phyloP scores from a whole-genome alignment of 2,888 invertebrate genomes.

The Iselma pallidipennis region DNA sequence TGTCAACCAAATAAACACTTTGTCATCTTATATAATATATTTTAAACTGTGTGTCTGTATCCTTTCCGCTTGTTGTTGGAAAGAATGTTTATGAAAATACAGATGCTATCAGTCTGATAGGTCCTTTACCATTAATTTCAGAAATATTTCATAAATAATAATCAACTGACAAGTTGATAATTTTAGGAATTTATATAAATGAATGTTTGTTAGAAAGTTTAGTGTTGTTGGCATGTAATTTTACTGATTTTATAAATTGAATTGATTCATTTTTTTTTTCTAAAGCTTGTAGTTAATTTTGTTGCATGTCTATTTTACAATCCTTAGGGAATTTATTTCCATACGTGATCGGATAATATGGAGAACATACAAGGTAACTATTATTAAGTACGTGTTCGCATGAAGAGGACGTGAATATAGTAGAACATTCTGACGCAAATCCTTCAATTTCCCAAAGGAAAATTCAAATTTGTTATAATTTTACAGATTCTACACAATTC shows the following conservation, averaged over 20 bases:
- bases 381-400: not conserved
- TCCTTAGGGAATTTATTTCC: not conserved
- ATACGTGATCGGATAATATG: slow-evolving; percentile 1
- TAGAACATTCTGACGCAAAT: not conserved
- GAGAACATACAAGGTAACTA: not conserved
- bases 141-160: not conserved
- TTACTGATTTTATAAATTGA: not conserved
- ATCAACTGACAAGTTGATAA: no score
- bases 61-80: slow-evolving; percentile 4
- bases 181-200: no score
- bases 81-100: slow-evolving; percentile 2
- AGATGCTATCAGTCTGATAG: no score
- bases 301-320: not conserved
- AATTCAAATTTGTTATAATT: not conserved
- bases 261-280: not conserved
- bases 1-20: slow-evolving; percentile 23
- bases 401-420: not conserved
- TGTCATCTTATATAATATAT: slow-evolving; percentile 19
- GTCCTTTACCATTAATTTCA: not conserved
- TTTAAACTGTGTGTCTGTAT: slow-evolving; percentile 13
- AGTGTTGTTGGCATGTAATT: no score
- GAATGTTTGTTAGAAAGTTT: no score
- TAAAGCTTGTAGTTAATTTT: not conserved
- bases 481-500: not conserved
- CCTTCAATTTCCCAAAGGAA: not conserved